phyloP scores from a whole-genome alignment of 2,888 invertebrate genomes.

The Nebria brevicollis region DNA sequence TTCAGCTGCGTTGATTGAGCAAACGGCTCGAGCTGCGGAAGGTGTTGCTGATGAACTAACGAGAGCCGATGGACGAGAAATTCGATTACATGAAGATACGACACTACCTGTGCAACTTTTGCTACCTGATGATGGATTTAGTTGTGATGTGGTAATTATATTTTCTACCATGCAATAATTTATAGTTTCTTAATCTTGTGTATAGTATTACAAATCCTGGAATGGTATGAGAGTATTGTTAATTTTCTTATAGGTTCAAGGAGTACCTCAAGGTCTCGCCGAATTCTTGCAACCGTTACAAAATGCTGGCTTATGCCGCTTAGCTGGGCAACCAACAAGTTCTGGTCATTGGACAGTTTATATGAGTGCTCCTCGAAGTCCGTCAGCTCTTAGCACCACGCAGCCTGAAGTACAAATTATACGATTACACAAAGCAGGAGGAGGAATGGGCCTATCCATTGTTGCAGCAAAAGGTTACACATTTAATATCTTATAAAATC shows the following conservation, averaged over 20 bases:
- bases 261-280: slow-evolving; percentile 91
- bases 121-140: slow-evolving; percentile 97
- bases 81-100: slow-evolving; percentile 89
- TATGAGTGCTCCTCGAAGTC: slow-evolving; percentile 69
- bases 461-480: slow-evolving; percentile 88
- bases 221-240: not conserved
- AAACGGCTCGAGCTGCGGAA: slow-evolving; percentile 81
- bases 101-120: slow-evolving; percentile 90
- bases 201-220: not conserved
- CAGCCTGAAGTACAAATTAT: slow-evolving; percentile 77
- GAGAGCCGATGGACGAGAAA: slow-evolving; percentile 88
- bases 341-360: slow-evolving; percentile 97
- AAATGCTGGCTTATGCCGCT: slow-evolving; percentile 85
- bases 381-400: slow-evolving; percentile 60
- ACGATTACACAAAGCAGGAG: slow-evolving; percentile 91
- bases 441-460: slow-evolving; percentile 98
- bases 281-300: slow-evolving; percentile 88
- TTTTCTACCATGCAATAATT: not conserved
- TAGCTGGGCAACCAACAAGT: slow-evolving; percentile 90
- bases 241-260: slow-evolving; percentile 60
- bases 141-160: slow-evolving; percentile 85
- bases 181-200: not conserved
- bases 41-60: slow-evolving; percentile 92
- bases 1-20: slow-evolving; percentile 71
- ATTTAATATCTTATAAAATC: too few species aligned